phyloP scores from a whole-genome alignment of 2,888 invertebrate species.

The Falcaria lacertinaria region DNA sequence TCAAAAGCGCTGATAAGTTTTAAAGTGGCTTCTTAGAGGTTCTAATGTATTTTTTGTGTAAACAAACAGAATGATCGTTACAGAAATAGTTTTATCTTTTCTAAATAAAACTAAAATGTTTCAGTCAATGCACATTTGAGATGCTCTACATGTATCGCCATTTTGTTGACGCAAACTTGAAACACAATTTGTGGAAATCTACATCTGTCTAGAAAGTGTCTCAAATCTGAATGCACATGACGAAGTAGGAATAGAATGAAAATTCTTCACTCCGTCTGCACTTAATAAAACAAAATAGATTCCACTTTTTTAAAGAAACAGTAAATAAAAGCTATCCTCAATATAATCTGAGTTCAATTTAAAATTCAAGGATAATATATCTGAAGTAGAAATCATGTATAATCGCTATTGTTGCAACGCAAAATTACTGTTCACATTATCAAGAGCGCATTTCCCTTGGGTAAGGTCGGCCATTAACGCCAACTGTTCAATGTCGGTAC shows the following conservation, averaged over 20 bases:
- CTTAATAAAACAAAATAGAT: no score
- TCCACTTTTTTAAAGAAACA: no score
- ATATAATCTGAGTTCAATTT: slow-evolving; percentile 24
- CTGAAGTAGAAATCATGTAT: slow-evolving; percentile 28
- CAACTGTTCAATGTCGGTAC: slow-evolving; percentile 75
- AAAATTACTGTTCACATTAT: slow-evolving; percentile 71
- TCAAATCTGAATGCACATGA: no score
- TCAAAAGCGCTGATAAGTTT: background rate
- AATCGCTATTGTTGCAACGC: slow-evolving; percentile 59
- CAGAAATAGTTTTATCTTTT: background rate
- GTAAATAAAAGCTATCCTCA: background rate
- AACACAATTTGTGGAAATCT: no score
- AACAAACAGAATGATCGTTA: background rate
- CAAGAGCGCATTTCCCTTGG: slow-evolving; percentile 70
- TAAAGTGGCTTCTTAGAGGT: background rate
- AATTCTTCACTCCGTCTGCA: no score
- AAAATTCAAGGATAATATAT: slow-evolving; percentile 33
- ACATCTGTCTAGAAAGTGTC: no score
- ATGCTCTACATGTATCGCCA: no score
- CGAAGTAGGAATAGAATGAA: no score
- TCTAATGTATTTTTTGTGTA: background rate
- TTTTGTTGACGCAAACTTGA: no score
- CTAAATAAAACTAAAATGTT: no score
- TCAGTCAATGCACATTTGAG: no score
- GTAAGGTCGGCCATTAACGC: slow-evolving; percentile 69